These are phyloP conservation scores for Carcina quercana DNA, from an alignment of 2,888 invertebrate species.

Conservation along the genomic window DNA sequence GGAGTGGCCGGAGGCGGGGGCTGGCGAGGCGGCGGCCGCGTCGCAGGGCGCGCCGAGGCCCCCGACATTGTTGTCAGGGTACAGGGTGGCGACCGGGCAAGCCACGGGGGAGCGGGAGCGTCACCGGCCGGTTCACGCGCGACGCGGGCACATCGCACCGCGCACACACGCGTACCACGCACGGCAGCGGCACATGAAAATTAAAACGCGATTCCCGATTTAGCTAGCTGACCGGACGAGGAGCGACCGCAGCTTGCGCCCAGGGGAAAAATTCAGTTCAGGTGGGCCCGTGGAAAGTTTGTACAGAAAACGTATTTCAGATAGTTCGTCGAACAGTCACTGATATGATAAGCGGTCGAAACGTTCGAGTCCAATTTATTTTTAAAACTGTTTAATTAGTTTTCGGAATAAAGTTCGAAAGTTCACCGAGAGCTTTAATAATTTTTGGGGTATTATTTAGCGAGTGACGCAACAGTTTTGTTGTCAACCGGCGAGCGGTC, in stretches of 20 bases:
- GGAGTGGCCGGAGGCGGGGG: slow-evolving; percentile 88
- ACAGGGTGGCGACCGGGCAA: slow-evolving; percentile 88
- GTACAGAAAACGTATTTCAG: slow-evolving; percentile 18
- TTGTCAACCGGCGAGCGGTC: slow-evolving; percentile 35
- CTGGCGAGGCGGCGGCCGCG: slow-evolving; percentile 81
- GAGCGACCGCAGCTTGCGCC: slow-evolving; percentile 42
- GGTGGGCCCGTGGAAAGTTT: slow-evolving; percentile 21
- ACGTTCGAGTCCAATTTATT: slow-evolving; percentile 25
- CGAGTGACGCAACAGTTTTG: slow-evolving; percentile 41
- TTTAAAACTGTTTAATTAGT: slow-evolving; percentile 20
- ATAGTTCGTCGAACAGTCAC: slow-evolving; percentile 43
- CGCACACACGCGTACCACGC: slow-evolving; percentile 64
- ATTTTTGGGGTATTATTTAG: slow-evolving; percentile 22
- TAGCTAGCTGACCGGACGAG: slow-evolving; percentile 60
- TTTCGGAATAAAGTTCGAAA: neutral
- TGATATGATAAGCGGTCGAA: slow-evolving; percentile 41
- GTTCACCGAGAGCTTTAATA: slow-evolving; percentile 2
- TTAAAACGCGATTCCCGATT: slow-evolving; percentile 69
- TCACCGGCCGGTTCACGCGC: slow-evolving; percentile 66
- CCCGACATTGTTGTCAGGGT: slow-evolving; percentile 83
- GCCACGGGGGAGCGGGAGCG: slow-evolving; percentile 79
- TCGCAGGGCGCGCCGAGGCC: slow-evolving; percentile 80
- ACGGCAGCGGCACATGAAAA: slow-evolving; percentile 69
- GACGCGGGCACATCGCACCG: slow-evolving; percentile 71
- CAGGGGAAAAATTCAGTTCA: slow-evolving; percentile 24